Percentiles rank a stretch among this genome's conserved stretches.
Conservation (phyloP, 2,113 vertebrate species). For the Zapus hudsonius region DNA sequence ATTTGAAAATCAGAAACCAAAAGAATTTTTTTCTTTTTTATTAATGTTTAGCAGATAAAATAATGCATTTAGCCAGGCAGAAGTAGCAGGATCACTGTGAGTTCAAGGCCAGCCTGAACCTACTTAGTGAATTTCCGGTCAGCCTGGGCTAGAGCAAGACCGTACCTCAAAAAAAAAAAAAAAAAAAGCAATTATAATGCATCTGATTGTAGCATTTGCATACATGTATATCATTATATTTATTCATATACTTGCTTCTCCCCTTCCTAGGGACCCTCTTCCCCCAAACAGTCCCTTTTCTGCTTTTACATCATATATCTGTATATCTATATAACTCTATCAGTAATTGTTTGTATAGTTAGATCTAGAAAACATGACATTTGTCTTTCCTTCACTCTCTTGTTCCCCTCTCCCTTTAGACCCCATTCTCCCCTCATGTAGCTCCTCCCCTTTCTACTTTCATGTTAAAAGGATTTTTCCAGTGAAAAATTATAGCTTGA, state of each 20-base stretch:
- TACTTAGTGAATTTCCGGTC: too few species aligned
- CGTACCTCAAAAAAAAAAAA: too few species aligned
- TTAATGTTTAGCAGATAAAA: background rate
- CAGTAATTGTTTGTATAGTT: too few species aligned
- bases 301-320: background rate
- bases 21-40: background rate
- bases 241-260: background rate
- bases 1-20: constrained; percentile 57
- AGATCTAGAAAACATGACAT: too few species aligned
- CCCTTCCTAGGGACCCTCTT: background rate
- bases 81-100: too few species aligned
- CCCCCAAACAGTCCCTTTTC: background rate
- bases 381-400: too few species aligned
- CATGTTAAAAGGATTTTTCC: background rate
- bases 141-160: too few species aligned
- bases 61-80: too few species aligned
- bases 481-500: constrained; percentile 7
- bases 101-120: too few species aligned
- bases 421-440: background rate
- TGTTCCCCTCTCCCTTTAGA: background rate
- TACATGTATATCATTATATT: background rate
- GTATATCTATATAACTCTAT: too few species aligned
- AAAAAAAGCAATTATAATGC: too few species aligned
- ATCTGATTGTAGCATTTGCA: background rate
- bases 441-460: background rate